Base-by-base conservation (phyloP, 2,113 vertebrate genomes). In the Mus spicilegus region DNA sequence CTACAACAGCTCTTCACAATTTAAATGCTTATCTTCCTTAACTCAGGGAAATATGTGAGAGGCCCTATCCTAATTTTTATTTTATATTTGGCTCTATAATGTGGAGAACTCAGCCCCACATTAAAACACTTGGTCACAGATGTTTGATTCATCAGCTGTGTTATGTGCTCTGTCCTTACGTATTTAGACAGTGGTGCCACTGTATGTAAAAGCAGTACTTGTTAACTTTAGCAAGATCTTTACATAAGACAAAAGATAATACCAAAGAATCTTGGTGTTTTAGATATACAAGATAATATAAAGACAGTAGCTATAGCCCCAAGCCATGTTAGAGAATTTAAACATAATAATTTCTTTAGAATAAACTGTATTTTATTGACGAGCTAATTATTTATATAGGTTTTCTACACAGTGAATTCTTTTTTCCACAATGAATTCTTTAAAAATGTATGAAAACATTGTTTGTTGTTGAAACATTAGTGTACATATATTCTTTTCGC, bases 151-250 rank as follows among this genome's bases (percentile, higher is more conserved):
- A 14, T 80, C 93, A 49, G 49, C 77, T 46, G 19, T 49, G 12
- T 81, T n/a, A 0, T 95, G 0, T 92, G 51, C 28, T 33, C 30
- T 90, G 1, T 90, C 89, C 24, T 87, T 86, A 84, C 88, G 73
- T 81, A 88, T 91, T 85, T 89, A 70, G 54, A 89, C 42, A 20
- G 22, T 73, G 51, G 49, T 24, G 11, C n/a, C 16, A 36, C 42
- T 89, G 22, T 63, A 84, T 63, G n/a, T 84, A 84, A 84, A 63
- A 63, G n/a, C 78, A 49, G 63, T 93, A 94, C 75, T 91, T 97
- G 56, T 46, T 89, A 73, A 93, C 80, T 58, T 86, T n/a, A 61
- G 39, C 33, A 51, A 84, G 76, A 4, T 92, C 78, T 96, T 93
- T 87, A 88, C 7, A 13, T 61, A 75, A 26, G 54, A 61, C 12